Evolutionary conservation across 2,797 vertebrate genomes (phyloP).

Genomic region (Darevskia mixta): DNA sequence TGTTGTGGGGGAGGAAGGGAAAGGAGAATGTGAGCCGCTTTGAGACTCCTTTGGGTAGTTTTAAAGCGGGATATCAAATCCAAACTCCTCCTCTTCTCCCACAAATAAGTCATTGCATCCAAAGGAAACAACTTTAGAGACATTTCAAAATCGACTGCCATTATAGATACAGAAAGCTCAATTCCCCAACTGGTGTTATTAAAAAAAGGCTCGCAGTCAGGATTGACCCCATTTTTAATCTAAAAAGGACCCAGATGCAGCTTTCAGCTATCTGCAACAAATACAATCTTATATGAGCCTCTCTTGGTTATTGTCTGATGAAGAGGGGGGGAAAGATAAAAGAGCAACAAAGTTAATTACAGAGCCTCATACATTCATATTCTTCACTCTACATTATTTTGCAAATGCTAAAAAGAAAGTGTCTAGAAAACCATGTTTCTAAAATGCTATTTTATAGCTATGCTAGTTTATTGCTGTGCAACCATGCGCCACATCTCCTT

Average conservation of each 20-base stretch:
- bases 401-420: slow-evolving; percentile 9
- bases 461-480: background rate
- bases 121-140: slow-evolving; percentile 14
- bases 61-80: no score
- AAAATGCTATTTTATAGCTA: background rate
- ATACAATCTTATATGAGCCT: background rate
- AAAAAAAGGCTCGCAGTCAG: slow-evolving; percentile 33
- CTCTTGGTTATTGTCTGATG: background rate
- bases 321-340: slow-evolving; percentile 29
- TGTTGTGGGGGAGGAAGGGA: no score
- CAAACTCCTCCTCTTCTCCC: no score
- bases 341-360: slow-evolving; percentile 18
- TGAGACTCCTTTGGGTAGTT: no score
- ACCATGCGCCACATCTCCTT: no score
- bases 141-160: slow-evolving; percentile 23
- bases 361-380: slow-evolving; percentile 10
- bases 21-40: no score
- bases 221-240: slow-evolving; percentile 18
- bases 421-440: background rate
- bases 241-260: slow-evolving; percentile 13
- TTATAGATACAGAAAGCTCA: slow-evolving; percentile 20
- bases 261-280: slow-evolving; percentile 16
- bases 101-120: slow-evolving; percentile 26
- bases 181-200: slow-evolving; percentile 24
- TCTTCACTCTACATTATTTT: slow-evolving; percentile 7